Evolutionary conservation across 2,797 vertebrate genomes (phyloP).

Genomic region (Lepidocolaptes lacrymiger): DNA sequence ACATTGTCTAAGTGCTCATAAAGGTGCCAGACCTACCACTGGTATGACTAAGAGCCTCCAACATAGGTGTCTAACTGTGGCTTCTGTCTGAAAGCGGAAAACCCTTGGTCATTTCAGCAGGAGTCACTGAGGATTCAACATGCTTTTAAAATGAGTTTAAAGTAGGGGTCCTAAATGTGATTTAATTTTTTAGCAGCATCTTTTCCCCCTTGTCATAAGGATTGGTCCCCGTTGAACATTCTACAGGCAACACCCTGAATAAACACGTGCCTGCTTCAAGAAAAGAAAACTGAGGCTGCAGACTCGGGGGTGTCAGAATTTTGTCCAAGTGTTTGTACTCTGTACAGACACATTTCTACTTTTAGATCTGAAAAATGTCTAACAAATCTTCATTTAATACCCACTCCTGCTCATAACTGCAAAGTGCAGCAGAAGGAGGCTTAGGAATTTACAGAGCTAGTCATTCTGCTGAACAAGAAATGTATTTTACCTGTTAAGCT

Average conservation of each 20-base stretch:
- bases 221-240: neutral
- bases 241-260: neutral
- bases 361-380: neutral
- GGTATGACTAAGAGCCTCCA: neutral
- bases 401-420: neutral
- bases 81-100: neutral
- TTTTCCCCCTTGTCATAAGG: neutral
- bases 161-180: neutral
- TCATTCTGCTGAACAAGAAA: neutral
- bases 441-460: neutral
- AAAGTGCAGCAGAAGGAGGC: neutral
- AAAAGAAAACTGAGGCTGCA: neutral
- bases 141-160: neutral
- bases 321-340: neutral
- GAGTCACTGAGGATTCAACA: neutral
- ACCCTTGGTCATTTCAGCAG: neutral
- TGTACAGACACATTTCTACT: neutral
- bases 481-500: neutral
- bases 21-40: neutral
- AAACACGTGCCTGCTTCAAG: neutral
- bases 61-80: neutral
- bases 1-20: neutral
- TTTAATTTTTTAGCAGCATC: neutral
- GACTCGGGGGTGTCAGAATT: neutral
- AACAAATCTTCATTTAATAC: neutral